Base-by-base conservation (phyloP, 2,888 invertebrate genomes). In the Atrina japonica region DNA sequence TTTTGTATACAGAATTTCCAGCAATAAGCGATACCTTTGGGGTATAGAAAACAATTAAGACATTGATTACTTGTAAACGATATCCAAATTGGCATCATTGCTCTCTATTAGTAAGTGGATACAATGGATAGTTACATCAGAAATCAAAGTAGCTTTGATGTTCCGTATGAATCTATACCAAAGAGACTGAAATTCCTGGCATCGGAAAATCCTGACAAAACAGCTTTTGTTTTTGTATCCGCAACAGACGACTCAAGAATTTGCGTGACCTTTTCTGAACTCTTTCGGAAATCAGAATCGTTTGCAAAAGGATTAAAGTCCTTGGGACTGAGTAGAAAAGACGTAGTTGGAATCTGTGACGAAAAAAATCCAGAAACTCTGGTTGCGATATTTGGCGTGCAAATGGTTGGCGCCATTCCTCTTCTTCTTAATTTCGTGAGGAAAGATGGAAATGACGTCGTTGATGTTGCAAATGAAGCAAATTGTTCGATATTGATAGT, bases 381-480 rank as follows among this genome's bases (percentile, higher is more conserved):
- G 5, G 23, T 61, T 1, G n/a, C 16, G n/a, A 23, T 35, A 7
- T 40, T 49, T 7, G 61, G 61, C 2, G 25, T 50, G 23, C 61
- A 61, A 50, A 61, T 61, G 50, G 16, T 21, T 14, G 40, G 50
- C 18, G 61, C 61, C 7, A 35, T 61, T n/a, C 61, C 61, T 7
- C 35, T 61, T n/a, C 25, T 52, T 63, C 52, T 63, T 23, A 23
- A 27, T 14, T 52, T 63, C 29, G 11, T 41, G n/a, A 18, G 41
- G 9, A 35, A 9, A 25, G 63, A 63, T 53, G 63, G 63, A 1
- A 25, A 41, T 0, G 63, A 63, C 41, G 7, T 63, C 5, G 3
- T 52, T 5, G 25, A 63, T n/a, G 41, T 40, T 7, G 6, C 52
- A 11, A 18, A 35, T 3, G 11, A 11, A 5, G 11, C 35, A 35